Conservation (phyloP, 2,888 invertebrate genomes). For the Aphrophora alni region DNA sequence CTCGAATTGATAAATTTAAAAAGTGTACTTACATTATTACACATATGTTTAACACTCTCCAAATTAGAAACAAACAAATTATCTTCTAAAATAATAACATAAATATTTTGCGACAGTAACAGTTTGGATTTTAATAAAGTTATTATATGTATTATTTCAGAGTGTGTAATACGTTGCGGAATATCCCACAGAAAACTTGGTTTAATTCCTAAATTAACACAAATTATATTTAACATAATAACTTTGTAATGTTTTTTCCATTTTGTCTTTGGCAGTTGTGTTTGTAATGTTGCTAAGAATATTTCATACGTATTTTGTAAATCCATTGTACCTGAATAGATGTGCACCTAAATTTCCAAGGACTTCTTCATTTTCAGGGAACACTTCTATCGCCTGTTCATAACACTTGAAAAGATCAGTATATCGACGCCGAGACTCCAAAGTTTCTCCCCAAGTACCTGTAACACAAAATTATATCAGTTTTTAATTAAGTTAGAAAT, state of each 20-base stretch:
- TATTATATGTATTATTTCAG: slow-evolving; percentile 43
- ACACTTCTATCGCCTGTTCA: slow-evolving; percentile 58
- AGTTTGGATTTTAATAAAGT: slow-evolving; percentile 45
- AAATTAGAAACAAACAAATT: slow-evolving; percentile 49
- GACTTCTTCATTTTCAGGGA: slow-evolving; percentile 60
- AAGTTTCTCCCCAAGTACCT: slow-evolving; percentile 52
- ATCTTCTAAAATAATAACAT: slow-evolving; percentile 45
- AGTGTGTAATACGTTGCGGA: slow-evolving; percentile 43
- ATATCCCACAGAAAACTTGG: slow-evolving; percentile 44
- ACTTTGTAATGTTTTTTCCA: slow-evolving; percentile 31
- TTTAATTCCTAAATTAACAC: slow-evolving; percentile 51
- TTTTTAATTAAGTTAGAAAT: too few relatives aligned
- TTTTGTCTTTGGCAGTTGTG: background rate
- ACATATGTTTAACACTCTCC: background rate
- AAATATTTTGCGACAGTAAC: slow-evolving; percentile 42
- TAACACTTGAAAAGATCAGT: slow-evolving; percentile 58
- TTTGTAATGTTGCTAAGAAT: slow-evolving; percentile 14
- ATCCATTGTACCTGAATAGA: slow-evolving; percentile 59
- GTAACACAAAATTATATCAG: slow-evolving; percentile 32
- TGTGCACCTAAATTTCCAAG: slow-evolving; percentile 62
- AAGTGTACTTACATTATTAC: background rate
- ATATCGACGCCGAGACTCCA: slow-evolving; percentile 54
- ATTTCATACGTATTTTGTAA: slow-evolving; percentile 10
- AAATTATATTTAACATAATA: slow-evolving; percentile 38
- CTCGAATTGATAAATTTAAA: slow-evolving; percentile 23